Percentiles rank a stretch among this genome's conserved stretches.
Conservation (phyloP, 2,797 vertebrate species). For the Gymnoscopelus microlampas region DNA sequence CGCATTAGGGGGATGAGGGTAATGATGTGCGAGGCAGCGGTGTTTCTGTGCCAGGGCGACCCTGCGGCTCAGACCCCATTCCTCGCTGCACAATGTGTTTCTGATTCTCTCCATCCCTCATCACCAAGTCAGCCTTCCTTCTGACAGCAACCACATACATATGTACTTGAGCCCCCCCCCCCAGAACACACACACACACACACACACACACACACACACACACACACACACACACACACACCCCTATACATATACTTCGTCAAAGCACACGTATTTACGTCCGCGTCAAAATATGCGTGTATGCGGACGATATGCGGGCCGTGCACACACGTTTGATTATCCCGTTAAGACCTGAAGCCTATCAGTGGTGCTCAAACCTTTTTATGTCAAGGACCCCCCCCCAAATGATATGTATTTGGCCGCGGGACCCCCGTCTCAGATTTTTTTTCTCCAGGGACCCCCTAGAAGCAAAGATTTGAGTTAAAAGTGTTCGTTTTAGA, state of each 20-base stretch:
- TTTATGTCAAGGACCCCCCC: too few relatives aligned
- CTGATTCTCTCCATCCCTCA: slow-evolving; percentile 82
- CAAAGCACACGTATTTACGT: slow-evolving; percentile 49
- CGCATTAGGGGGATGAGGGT: slow-evolving; percentile 83
- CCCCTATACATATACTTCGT: slow-evolving; percentile 19
- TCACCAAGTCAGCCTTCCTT: slow-evolving; percentile 66
- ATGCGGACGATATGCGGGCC: too few relatives aligned
- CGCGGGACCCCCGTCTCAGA: too few relatives aligned
- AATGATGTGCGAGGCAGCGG: slow-evolving; percentile 82
- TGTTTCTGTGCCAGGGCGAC: slow-evolving; percentile 77
- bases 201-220: not conserved
- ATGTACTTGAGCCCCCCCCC: slow-evolving; percentile 47
- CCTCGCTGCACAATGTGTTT: slow-evolving; percentile 80
- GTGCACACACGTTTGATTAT: slow-evolving; percentile 51
- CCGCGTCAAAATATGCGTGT: slow-evolving; percentile 55
- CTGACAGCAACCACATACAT: slow-evolving; percentile 70
- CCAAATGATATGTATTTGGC: too few relatives aligned
- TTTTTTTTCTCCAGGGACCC: too few relatives aligned
- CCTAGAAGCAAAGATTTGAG: too few relatives aligned
- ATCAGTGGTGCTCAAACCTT: too few relatives aligned
- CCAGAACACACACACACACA: slow-evolving; percentile 4
- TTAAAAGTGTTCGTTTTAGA: too few relatives aligned
- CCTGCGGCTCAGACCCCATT: slow-evolving; percentile 77
- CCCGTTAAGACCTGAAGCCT: too few relatives aligned
- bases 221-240: slow-evolving; percentile 4